phyloP scores from a whole-genome alignment of 2,797 vertebrate species.

The Girardinus metallicus region DNA sequence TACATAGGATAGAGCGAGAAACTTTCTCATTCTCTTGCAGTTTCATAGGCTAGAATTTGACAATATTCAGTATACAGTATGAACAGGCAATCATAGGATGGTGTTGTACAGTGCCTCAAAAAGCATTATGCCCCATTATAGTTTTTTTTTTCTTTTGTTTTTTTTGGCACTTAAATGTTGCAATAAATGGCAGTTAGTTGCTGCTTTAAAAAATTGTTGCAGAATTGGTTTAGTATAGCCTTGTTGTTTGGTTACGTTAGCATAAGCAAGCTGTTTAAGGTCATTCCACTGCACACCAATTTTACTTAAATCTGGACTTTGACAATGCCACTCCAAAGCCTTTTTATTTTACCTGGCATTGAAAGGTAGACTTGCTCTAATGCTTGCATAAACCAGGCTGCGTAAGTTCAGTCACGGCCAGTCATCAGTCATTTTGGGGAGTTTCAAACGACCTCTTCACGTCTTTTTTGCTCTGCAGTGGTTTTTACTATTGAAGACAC shows the following conservation, averaged over 20 bases:
- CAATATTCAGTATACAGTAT: slow-evolving; percentile 49
- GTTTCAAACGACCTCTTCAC: not conserved
- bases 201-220: not conserved
- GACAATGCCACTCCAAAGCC: not conserved
- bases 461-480: not conserved
- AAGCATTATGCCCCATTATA: not conserved
- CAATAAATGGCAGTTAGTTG: not conserved
- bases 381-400: not conserved
- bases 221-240: not conserved
- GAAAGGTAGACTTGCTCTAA: not conserved
- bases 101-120: slow-evolving; percentile 19
- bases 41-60: slow-evolving; percentile 63
- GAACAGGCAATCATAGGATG: slow-evolving; percentile 36
- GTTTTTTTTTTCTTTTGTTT: not conserved
- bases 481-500: not conserved
- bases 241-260: not conserved
- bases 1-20: slow-evolving; percentile 57
- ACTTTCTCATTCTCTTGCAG: slow-evolving; percentile 61
- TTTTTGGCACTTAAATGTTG: slow-evolving; percentile 1
- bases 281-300: not conserved
- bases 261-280: not conserved
- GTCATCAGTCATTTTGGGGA: not conserved
- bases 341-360: not conserved
- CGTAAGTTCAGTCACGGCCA: not conserved
- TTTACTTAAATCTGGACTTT: not conserved